phyloP scores from a whole-genome alignment of 2,888 invertebrate genomes.

The Strigamia maritima region DNA sequence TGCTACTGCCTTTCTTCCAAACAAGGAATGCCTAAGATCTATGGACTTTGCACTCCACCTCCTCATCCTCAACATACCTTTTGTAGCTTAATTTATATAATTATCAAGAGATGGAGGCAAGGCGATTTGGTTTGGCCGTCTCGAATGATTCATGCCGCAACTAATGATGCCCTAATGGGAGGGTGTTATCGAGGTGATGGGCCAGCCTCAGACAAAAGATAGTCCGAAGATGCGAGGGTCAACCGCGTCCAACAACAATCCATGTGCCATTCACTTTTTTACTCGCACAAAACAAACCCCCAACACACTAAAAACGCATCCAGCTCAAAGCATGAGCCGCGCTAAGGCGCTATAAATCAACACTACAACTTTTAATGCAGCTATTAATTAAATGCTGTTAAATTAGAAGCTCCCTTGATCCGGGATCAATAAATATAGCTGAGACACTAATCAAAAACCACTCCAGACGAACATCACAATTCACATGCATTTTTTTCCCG shows the following conservation, averaged over 20 bases:
- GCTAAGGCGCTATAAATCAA: constrained; percentile 14
- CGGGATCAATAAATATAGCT: constrained; percentile 13
- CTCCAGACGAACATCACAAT: not conserved
- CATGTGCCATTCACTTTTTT: not conserved
- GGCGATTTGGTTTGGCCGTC: constrained; percentile 22
- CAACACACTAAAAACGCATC: not conserved
- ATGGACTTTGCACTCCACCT: constrained; percentile 18
- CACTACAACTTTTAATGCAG: constrained; percentile 32
- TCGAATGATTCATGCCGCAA: constrained; percentile 26
- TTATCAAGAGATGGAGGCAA: constrained; percentile 33
- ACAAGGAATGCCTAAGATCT: constrained; percentile 13
- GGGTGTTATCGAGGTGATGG: constrained; percentile 34
- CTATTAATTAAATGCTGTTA: constrained; percentile 28
- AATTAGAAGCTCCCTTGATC: constrained; percentile 25
- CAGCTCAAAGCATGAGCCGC: constrained; percentile 11
- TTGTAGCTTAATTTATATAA: constrained; percentile 32
- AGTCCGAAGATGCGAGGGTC: not conserved
- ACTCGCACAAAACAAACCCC: not conserved
- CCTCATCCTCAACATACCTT: constrained; percentile 20
- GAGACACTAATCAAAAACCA: constrained; percentile 22
- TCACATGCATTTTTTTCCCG: not conserved
- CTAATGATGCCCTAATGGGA: constrained; percentile 34
- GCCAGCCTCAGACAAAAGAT: constrained; percentile 16
- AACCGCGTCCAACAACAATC: constrained; percentile 2
- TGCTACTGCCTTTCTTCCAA: constrained; percentile 24